Conservation (phyloP, 2,888 invertebrate genomes). For the Drosophila planitibia region DNA sequence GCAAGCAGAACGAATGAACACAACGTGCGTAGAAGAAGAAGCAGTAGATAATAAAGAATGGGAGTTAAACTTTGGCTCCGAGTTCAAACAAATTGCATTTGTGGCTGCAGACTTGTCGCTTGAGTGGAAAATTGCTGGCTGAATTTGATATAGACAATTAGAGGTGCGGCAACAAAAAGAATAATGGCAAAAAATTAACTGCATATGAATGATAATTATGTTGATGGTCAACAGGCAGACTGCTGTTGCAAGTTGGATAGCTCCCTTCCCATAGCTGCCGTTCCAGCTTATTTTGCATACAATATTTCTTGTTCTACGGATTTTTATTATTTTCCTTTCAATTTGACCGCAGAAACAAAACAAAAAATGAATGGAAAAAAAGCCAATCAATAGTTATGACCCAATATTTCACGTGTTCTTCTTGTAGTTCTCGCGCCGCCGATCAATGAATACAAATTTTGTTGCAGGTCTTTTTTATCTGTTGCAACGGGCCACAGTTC, state of each 20-base stretch:
- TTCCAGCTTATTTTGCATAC: constrained; percentile 48
- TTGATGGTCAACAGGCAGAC: constrained; percentile 6
- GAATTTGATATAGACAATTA: constrained; percentile 62
- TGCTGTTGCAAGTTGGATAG: constrained; percentile 16
- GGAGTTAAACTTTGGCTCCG: constrained; percentile 48
- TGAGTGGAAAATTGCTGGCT: constrained; percentile 67
- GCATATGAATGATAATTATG: constrained; percentile 48
- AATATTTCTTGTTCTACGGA: constrained; percentile 10
- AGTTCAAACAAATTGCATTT: constrained; percentile 76
- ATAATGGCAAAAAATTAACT: constrained; percentile 44
- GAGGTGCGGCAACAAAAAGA: not conserved
- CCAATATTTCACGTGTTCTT: constrained; percentile 76
- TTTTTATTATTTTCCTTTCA: constrained; percentile 52
- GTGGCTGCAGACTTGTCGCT: constrained; percentile 64
- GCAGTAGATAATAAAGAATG: not conserved
- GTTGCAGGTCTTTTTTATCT: constrained; percentile 13
- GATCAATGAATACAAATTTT: constrained; percentile 59
- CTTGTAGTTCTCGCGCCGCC: constrained; percentile 54
- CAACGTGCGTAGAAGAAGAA: constrained; percentile 43
- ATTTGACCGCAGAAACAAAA: constrained; percentile 59
- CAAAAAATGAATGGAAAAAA: constrained; percentile 30
- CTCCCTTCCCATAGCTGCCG: constrained; percentile 4
- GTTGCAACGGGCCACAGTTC: constrained; percentile 48
- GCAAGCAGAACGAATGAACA: constrained; percentile 50
- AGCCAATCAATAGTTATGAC: constrained; percentile 74